Evolutionary conservation across 2,113 vertebrate genomes (phyloP), one percentile per base, ranked within the genome.

Genomic region (Cygnus atratus): DNA sequence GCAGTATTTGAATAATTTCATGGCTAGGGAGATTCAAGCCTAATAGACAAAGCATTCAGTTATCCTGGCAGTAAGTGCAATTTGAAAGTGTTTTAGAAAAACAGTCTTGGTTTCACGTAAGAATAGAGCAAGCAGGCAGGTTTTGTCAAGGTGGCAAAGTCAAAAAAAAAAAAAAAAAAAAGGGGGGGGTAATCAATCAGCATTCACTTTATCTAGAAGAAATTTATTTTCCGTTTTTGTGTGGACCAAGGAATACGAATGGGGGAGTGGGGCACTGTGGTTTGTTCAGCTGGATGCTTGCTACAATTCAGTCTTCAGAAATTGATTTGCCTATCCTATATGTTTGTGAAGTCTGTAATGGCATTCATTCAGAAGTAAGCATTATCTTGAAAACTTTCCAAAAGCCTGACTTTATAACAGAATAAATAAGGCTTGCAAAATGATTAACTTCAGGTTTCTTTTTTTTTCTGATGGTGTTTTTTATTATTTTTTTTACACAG

Each of bases 241-340:
- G 80, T 77, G 70, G 17, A 76, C 35, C 39, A 83, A 89, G 58
- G 68, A 52, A 75, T 71, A 68, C 22, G 73, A 61, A 11, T 35
- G 63, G 33, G 79, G 74, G 61, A 84, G 52, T 15, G 61, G 33
- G 72, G 25, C n/a, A 37, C 44, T 29, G 28, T 29, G 17, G 73
- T 96, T 97, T 97, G 41, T 84, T 97, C 96, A 96, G 88, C 89
- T 96, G 92, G 81, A 73, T 79, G 50, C 78, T 83, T 89, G 79
- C 21, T 77, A 35, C 74, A 39, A 8, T 75, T 94, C 54, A 71
- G 13, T 43, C 71, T 92, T 79, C 81, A 96, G 67, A 95, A 92
- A 88, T 2, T 33, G 6, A 9, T 73, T 63, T 66, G 84, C 15
- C 17, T 78, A 29, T 65, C 78, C 28, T 55, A 55, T 29, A 31